Evolutionary conservation across 92 coral and sea anemone genomes (phyloP).

Genomic region (Zoanthus solanderi): DNA sequence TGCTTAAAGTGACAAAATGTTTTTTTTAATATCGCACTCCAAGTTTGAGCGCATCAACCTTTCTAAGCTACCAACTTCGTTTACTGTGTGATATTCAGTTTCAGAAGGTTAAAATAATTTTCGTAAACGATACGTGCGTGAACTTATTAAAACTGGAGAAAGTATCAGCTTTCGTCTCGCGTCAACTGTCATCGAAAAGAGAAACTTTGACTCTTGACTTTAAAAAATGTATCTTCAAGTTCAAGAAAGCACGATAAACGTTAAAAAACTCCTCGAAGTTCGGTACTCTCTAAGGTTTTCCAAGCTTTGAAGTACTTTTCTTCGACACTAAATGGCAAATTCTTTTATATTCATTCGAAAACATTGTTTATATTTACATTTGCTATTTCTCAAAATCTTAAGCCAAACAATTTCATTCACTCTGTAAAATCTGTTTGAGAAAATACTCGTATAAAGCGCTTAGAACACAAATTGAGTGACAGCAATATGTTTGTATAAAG

Average conservation of each 20-base stretch:
- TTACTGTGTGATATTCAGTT: neutral
- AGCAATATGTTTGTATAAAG: no score
- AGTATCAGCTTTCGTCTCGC: neutral
- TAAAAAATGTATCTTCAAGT: neutral
- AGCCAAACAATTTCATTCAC: no score
- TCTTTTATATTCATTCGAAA: no score
- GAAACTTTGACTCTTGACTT: neutral
- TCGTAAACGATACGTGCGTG: neutral
- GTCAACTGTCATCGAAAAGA: neutral
- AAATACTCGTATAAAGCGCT: no score
- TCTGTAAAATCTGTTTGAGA: no score
- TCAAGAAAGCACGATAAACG: neutral
- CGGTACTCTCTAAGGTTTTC: neutral
- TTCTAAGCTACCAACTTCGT: no score
- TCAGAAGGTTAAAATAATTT: neutral
- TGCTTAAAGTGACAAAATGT: no score
- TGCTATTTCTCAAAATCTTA: no score
- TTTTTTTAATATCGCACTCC: no score
- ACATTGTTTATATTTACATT: no score
- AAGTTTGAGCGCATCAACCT: no score
- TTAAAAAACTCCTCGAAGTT: neutral
- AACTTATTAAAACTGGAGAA: neutral
- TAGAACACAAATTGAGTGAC: no score
- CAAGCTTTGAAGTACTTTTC: neutral
- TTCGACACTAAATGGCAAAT: neutral